Evolutionary conservation across 1,140 invertebrate genomes (phyloP), one percentile per base, ranked within the genome.

Genomic region (Pseudomyrmex gracilis): DNA sequence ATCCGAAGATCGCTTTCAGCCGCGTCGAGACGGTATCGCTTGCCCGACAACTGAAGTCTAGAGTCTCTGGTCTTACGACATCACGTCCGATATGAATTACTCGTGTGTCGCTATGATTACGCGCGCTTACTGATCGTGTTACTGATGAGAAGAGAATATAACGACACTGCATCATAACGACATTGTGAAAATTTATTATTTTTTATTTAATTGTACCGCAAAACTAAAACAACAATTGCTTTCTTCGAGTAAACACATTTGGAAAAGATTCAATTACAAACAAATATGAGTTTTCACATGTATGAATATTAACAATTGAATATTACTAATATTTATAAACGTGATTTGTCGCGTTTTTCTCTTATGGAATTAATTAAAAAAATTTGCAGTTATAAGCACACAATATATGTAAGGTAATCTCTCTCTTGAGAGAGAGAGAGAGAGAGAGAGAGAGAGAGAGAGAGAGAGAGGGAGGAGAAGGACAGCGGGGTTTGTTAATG

Each of bases 1-100:
- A 47, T 47, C 57, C 2, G 1, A 24, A 73, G 85, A 86, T 86
- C 85, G 55, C 17, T 82, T 85, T 85, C 70, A 73, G 43, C 45
- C 49, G 34, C 34, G 67, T 17, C 47, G 74, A 66, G 64, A 78
- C 73, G n/a, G 5, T 82, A 74, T 85, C 85, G 47, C 55, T 86
- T 82, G 43, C 74, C 68, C 57, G 55, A 3, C 43, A 53, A 49
- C 53, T 57, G 17, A 73, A 68, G 66, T 85, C 61, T 70, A 51
- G 49, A 49, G 76, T 68, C 34, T 86, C 84, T 83, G 68, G 34
- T 58, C 67, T 58, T 55, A 86, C 58, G 60, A 22, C 20, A 85
- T 85, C 85, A 55, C 74, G 57, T 51, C 13, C 1, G 22, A 86
- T 86, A 82, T 70, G 51, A 43, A 57, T 78, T 78, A 20, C 47